A percentile compares a stretch with the other conserved stretches of the same genome.
Evolutionary conservation across 2,113 vertebrate species (phyloP).

Genomic region (Colaptes auratus): DNA sequence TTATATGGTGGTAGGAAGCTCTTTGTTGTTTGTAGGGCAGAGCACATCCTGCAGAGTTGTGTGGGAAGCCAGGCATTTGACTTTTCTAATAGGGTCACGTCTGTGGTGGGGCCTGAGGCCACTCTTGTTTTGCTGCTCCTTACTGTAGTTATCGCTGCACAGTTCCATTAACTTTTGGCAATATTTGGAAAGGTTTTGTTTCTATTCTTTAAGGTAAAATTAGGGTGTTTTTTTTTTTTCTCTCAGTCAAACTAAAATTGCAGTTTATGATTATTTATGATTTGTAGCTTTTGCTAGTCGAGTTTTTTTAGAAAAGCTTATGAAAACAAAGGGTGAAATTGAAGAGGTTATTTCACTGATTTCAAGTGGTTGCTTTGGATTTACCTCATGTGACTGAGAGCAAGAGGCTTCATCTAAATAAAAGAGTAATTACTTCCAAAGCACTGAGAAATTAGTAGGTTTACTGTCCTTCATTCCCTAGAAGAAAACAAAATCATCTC

Average conservation of each 20-base stretch:
- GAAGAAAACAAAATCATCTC: neutral
- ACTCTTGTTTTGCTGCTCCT: neutral
- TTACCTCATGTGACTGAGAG: neutral
- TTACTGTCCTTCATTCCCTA: neutral
- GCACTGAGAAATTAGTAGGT: neutral
- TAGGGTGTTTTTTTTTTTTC: neutral
- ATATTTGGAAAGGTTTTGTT: neutral
- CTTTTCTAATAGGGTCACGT: neutral
- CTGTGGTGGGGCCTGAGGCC: neutral
- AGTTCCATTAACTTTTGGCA: neutral
- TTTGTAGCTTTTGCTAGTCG: neutral
- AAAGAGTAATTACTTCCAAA: neutral
- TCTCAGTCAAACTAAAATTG: neutral
- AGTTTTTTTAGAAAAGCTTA: neutral
- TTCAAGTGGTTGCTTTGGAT: constrained; percentile 30
- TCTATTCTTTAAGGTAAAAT: neutral
- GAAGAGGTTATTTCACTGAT: constrained; percentile 2
- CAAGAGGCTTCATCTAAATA: constrained; percentile 9
- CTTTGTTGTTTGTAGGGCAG: neutral
- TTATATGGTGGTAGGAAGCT: neutral
- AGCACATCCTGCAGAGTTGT: neutral
- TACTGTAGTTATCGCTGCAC: neutral
- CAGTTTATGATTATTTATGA: constrained; percentile 28
- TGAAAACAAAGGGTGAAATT: constrained; percentile 8
- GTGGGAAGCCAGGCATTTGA: neutral